Base-by-base conservation (phyloP, 1,140 invertebrate species). In the Drosophila dunni region DNA sequence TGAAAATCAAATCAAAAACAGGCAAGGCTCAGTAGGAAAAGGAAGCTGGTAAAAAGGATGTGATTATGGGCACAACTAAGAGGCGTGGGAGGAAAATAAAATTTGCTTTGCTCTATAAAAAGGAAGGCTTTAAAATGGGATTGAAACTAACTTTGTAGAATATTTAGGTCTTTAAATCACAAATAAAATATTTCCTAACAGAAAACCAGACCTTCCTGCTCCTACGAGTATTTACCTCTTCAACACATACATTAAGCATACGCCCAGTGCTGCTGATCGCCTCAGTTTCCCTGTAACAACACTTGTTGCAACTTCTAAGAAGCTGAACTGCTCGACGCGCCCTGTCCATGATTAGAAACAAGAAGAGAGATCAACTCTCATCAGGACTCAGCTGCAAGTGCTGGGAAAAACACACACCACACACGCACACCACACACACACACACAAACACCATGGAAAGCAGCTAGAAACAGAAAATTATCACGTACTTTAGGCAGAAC, bases 381-480 rank as follows among this genome's bases (percentile, higher is more conserved):
- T 20, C 17, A 20, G 17, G 17, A 63, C 36, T 29, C 24, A 29
- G 24, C 24, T 36, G 17, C 64, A 6, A n/a, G 56, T 42, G 51
- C 8, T 38, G 61, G 68, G 68, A 71, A 71, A 71, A 71, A 50
- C 68, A 64, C 68, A 71, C 20, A 53, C 7, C 42, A 48, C 20
- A 50, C 17, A 29, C 24, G 5, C 24, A 29, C 1, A 29, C 24
- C 24, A 29, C 1, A 29, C 24, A 29, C 24, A 29, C 24, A 3
- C 24, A 29, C 24, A 10, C 11, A 33, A 3, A 48, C 15, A 4
- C 5, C 8, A 7, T 13, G 51, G 7, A 1, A 4, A 45, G 13
- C 13, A 45, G 13, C n/a, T 29, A 29, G 50, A 54, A 56, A 56
- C 17, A 29, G 50, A 54, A 56, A 56, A 29, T 46, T 9, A 50